Base-by-base conservation (phyloP, 2,888 invertebrate genomes). In the Parnassius apollo region DNA sequence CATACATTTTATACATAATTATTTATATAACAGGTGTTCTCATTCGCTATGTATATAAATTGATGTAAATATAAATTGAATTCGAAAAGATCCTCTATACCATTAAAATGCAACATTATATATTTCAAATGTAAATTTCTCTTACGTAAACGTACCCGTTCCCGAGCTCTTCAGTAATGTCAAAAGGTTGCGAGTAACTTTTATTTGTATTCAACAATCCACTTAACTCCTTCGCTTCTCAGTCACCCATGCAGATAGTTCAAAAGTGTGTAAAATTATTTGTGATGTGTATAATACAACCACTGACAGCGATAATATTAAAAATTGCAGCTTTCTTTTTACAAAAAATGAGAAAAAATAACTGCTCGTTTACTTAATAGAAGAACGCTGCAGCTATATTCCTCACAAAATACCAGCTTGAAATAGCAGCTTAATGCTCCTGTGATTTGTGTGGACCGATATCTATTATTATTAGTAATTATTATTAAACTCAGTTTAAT, bases 221-320 rank as follows among this genome's bases (percentile, higher is more conserved):
- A 64, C 65, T 70, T 65, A 57, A 65, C 62, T 63, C 62, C 65
- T 67, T 66, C 66, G 56, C 55, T 50, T 55, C 18, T 18, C 18
- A 18, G 68, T 67, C 71, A 69, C 67, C 68, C 68, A 64, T 69
- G 67, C 61, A 66, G 68, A 71, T 71, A 73, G 73, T 73, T 74
- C 74, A 73, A 75, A 75, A 76, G 68, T 77, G 74, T 74, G 71
- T 70, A 70, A 71, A 69, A 70, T 68, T 65, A 66, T 62, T 67
- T 62, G 65, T 66, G 65, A 65, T 61, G 66, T 60, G 61, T 56
- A 61, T 65, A 65, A 8, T 12, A 2, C 2, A 4, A 53, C 42
- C 62, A 62, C 18, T n/a, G n/a, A 8, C 11, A 57, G 53, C 62
- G 9, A 52, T 52, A 52, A 57, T 57, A 62, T 62, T 18, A 18